Percentiles rank a stretch among this genome's conserved stretches.
These are phyloP conservation scores for Oncorhynchus keta DNA, from an alignment of 2,113 vertebrate genomes.

Conservation along the genomic window DNA sequence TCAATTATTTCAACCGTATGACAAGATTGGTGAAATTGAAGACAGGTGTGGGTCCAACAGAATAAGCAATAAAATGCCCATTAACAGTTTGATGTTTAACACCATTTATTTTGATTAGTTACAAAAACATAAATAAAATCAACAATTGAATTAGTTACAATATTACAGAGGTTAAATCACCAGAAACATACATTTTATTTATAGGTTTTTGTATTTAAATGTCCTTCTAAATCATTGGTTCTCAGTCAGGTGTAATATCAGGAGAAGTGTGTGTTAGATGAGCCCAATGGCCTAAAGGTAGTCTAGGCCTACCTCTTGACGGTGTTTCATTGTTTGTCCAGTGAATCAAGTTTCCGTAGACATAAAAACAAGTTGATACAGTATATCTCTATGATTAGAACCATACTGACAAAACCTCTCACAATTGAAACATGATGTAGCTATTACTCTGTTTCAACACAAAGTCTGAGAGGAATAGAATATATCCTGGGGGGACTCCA, in stretches of 20 bases:
- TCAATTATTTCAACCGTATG: background rate
- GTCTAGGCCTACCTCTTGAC: background rate
- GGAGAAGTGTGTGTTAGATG: constrained; percentile 43
- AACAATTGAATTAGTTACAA: constrained; percentile 75
- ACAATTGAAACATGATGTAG: constrained; percentile 10
- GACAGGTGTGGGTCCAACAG: background rate
- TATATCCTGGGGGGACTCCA: constrained; percentile 51
- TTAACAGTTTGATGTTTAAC: constrained; percentile 55
- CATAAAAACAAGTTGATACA: constrained; percentile 5
- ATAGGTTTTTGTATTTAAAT: constrained; percentile 55
- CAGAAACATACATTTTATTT: constrained; percentile 61
- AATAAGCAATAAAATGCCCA: background rate
- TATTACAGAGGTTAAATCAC: constrained; percentile 73
- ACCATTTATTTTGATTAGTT: constrained; percentile 79
- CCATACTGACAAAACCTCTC: constrained; percentile 12
- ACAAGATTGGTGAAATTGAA: background rate
- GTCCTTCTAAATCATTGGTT: constrained; percentile 53
- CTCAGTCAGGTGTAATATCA: constrained; percentile 51
- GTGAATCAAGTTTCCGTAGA: constrained; percentile 12
- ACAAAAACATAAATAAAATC: constrained; percentile 82
- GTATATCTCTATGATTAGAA: no score
- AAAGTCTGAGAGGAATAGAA: constrained; percentile 25
- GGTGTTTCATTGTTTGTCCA: constrained; percentile 3
- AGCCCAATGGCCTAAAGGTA: constrained; percentile 9
- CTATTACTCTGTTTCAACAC: constrained; percentile 28